Base-by-base conservation (phyloP, 2,113 vertebrate genomes). In the Psilopsiagon aymara region DNA sequence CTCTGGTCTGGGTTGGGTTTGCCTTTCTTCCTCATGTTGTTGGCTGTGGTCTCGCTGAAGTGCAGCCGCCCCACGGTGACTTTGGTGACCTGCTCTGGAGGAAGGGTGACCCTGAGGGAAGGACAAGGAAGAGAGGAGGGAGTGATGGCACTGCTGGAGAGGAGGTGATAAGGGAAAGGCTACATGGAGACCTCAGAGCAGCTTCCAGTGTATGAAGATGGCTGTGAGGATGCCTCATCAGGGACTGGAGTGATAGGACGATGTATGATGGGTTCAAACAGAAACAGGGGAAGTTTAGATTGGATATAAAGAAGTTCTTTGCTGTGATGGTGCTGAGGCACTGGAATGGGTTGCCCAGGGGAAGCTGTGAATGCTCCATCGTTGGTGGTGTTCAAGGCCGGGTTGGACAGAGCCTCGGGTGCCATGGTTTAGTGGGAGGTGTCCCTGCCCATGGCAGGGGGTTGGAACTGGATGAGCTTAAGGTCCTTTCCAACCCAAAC, bases 11-110 rank as follows among this genome's bases (percentile, higher is more conserved):
- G 99, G 95, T 99, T 99, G 66, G 99, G 99, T 85, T 99, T 99
- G 96, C 99, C 99, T 95, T 99, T 99, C 97, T 99, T 99, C 82
- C 99, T 97, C 99, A 99, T 99, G 97, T 99, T 99, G 97, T 99
- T 99, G 86, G 99, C 99, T 0, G 99, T 99, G 89, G 99, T 99
- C 98, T 99, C 99, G 1, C 99, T 99, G 97, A 99, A 99, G 97
- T 99, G 99, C 75, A 99, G 97, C 44, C 99, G 97, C 27, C 99
- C 99, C 93, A 99, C 99, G 0, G 99, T 99, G 91, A 99, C 99
- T 96, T 99, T 99, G 44, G 99, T 99, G 93, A 99, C 99, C 97
- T 99, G 99, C 96, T 99, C 99, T 3, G 99, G 98, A 23, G 99
- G 99, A 82, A 99, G 94, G 24, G 97, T 99, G 97, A 99, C 98